phyloP scores from a whole-genome alignment of 2,113 vertebrate species.

The Brachyistius frenatus region DNA sequence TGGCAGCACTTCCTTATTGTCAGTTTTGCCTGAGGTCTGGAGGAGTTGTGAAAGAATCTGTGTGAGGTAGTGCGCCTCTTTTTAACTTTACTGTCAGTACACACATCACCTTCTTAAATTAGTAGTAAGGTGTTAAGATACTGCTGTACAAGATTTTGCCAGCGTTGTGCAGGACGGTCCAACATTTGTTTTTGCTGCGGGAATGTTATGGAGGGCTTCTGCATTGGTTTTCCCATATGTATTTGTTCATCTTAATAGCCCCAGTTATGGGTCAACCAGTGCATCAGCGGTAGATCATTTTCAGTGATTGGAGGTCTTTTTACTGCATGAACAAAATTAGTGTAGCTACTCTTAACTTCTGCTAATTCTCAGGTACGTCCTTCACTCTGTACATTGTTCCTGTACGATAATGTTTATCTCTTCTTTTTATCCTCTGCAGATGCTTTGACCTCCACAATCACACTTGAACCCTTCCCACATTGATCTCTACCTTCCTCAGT shows the following conservation, averaged over 20 bases:
- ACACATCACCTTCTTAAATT: conserved; percentile 2
- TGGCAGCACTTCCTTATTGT: too few relatives aligned
- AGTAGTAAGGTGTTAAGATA: background rate
- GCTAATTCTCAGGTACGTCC: conserved; percentile 31
- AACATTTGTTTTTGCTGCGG: background rate
- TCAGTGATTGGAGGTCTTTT: too few relatives aligned
- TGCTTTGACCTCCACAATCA: conserved; percentile 23
- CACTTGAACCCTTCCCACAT: conserved; percentile 29
- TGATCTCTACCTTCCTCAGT: conserved; percentile 34
- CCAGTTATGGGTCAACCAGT: too few relatives aligned
- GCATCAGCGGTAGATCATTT: too few relatives aligned
- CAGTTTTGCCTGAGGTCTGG: too few relatives aligned
- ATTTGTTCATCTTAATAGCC: too few relatives aligned
- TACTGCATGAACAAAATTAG: too few relatives aligned
- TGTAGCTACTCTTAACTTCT: conserved; percentile 14
- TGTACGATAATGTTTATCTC: conserved; percentile 1
- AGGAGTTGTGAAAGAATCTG: too few relatives aligned
- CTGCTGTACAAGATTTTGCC: background rate
- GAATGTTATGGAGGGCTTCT: background rate
- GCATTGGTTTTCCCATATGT: too few relatives aligned
- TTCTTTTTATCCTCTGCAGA: conserved; percentile 33
- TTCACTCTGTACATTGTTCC: conserved; percentile 15
- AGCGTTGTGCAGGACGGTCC: background rate
- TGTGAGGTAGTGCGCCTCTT: background rate
- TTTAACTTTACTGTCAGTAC: background rate